A percentile compares a stretch with the other conserved stretches of the same genome.
phyloP scores from a whole-genome alignment of 2,888 invertebrate genomes.

The Chorisops tibialis region DNA sequence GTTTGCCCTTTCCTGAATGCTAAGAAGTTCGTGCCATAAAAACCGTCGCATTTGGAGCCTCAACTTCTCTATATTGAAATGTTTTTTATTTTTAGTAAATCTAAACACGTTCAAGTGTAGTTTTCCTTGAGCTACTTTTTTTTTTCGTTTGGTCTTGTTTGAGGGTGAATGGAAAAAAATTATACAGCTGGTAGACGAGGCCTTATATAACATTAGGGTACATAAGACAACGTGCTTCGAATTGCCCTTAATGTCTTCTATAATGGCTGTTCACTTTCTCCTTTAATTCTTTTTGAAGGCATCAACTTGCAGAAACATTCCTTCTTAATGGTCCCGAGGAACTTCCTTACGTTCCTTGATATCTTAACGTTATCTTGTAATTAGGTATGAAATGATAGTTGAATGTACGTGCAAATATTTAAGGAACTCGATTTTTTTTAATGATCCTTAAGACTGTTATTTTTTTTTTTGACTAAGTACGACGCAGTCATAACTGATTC shows the following conservation, averaged over 20 bases:
- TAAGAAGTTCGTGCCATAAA: conserved; percentile 12
- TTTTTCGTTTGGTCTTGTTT: not conserved
- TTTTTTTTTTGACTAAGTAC: not conserved
- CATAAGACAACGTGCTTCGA: conserved; percentile 40
- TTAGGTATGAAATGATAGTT: conserved; percentile 17
- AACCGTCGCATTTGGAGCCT: conserved; percentile 8
- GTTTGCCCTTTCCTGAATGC: conserved; percentile 13
- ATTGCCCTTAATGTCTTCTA: conserved; percentile 38
- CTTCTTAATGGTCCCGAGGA: conserved; percentile 18
- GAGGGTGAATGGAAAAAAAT: not conserved
- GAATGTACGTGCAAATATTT: conserved; percentile 25
- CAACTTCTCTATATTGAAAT: not conserved
- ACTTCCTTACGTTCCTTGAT: not conserved
- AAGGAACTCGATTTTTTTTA: conserved; percentile 11
- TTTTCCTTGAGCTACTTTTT: conserved; percentile 12
- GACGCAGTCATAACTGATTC: too few relatives aligned
- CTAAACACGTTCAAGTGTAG: conserved; percentile 19
- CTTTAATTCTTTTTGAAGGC: conserved; percentile 20
- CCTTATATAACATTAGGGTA: conserved; percentile 28
- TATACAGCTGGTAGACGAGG: conserved; percentile 6
- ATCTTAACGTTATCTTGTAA: conserved; percentile 19
- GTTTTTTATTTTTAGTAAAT: conserved; percentile 22
- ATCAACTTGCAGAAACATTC: conserved; percentile 28
- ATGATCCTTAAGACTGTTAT: not conserved
- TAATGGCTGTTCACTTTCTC: conserved; percentile 31